Evolutionary conservation across 2,888 invertebrate genomes (phyloP).

Genomic region (Zelleria hepariella): DNA sequence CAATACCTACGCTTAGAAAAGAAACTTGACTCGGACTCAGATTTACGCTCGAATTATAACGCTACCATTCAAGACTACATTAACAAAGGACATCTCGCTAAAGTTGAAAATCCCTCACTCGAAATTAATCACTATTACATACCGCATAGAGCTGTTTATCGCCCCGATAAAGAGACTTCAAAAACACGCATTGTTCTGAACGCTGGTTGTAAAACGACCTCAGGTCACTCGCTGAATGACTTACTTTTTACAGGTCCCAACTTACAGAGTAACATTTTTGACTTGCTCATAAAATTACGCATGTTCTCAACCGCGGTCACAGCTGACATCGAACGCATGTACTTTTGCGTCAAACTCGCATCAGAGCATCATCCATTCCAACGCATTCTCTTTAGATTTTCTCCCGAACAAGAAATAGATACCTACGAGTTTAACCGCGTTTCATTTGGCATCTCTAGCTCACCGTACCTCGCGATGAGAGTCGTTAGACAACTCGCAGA

Average conservation of each 20-base stretch:
- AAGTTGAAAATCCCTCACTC: not conserved
- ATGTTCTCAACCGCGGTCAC: not conserved
- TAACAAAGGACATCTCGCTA: not conserved
- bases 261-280: conserved; percentile 2
- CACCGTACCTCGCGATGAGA: not conserved
- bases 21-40: not conserved
- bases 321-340: conserved; percentile 4
- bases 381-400: not conserved
- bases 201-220: conserved; percentile 1
- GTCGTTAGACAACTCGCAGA: not conserved
- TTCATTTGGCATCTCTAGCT: not conserved
- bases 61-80: not conserved
- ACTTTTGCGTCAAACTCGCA: not conserved
- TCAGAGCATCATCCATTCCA: not conserved
- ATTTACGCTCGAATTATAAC: not conserved
- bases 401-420: not conserved
- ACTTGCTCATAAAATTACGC: conserved; percentile 1
- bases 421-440: not conserved
- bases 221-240: conserved; percentile 3
- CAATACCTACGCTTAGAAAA: not conserved
- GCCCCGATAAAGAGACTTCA: not conserved
- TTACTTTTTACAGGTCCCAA: conserved; percentile 2
- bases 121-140: not conserved
- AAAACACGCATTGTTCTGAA: conserved; percentile 3
- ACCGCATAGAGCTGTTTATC: conserved; percentile 1